These are phyloP conservation scores for Muscicapa striata DNA, from an alignment of 2,797 vertebrate genomes.

Conservation along the genomic window DNA sequence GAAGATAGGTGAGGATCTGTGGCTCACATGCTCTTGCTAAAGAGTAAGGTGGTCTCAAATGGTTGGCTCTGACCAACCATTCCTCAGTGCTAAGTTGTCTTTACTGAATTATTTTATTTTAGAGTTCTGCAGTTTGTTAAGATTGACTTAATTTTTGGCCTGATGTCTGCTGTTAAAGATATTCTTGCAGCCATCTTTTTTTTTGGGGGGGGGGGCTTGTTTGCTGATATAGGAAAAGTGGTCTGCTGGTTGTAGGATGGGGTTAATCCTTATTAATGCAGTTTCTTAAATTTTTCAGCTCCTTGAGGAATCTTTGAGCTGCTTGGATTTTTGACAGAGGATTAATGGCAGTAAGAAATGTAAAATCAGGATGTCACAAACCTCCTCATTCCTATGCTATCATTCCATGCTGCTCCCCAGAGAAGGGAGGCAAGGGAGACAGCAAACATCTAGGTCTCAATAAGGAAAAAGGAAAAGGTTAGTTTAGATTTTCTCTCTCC, in stretches of 20 bases:
- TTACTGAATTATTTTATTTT: neutral
- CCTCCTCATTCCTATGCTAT: neutral
- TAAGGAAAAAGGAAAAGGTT: conserved; percentile 7
- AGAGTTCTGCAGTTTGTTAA: neutral
- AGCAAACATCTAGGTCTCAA: neutral
- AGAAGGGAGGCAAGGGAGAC: neutral
- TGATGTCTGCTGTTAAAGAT: neutral
- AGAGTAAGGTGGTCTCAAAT: neutral
- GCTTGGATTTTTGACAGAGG: conserved; percentile 46
- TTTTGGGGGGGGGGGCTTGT: neutral
- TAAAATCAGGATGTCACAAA: neutral
- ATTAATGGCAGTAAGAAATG: conserved; percentile 46
- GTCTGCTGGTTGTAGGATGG: neutral
- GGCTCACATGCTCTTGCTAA: neutral
- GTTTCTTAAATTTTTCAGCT: conserved; percentile 35
- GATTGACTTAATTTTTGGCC: neutral
- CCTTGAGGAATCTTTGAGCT: conserved; percentile 32
- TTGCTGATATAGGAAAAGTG: neutral
- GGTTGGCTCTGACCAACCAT: neutral
- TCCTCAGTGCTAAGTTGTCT: neutral
- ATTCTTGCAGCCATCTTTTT: neutral
- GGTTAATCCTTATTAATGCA: conserved; percentile 15
- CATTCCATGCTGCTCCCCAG: neutral
- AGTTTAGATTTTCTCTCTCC: neutral
- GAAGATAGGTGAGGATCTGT: neutral